Conservation (phyloP, 2,797 vertebrate species). For the Arrhamphus sclerolepis region DNA sequence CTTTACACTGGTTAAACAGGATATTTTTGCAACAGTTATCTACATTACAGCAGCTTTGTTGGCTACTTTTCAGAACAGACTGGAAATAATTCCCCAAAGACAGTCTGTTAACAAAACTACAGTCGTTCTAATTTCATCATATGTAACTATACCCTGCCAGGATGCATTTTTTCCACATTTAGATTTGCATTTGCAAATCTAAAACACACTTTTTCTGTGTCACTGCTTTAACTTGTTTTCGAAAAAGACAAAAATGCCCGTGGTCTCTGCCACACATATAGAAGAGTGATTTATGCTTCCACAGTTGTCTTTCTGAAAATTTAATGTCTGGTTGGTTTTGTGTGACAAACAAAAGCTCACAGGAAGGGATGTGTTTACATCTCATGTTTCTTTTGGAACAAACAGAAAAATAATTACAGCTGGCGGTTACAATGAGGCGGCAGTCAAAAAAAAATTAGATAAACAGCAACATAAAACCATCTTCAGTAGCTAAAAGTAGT, state of each 20-base stretch:
- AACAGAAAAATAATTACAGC: slow-evolving; percentile 1
- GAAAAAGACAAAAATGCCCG: too few relatives aligned
- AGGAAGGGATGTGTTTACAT: slow-evolving; percentile 25
- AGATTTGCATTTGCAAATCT: too few relatives aligned
- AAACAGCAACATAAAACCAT: slow-evolving; percentile 11
- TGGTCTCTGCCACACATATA: too few relatives aligned
- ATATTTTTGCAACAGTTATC: neutral
- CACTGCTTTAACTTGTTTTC: too few relatives aligned
- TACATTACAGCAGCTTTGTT: too few relatives aligned
- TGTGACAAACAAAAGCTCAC: slow-evolving; percentile 4
- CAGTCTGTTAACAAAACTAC: neutral
- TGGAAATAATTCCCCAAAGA: too few relatives aligned
- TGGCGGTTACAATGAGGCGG: slow-evolving; percentile 6
- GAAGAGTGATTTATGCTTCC: slow-evolving; percentile 4
- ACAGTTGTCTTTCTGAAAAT: slow-evolving; percentile 1
- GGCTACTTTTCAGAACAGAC: too few relatives aligned
- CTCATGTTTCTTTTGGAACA: slow-evolving; percentile 23
- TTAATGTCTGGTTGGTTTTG: neutral
- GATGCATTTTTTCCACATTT: too few relatives aligned
- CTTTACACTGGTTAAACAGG: neutral
- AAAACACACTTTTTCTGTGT: too few relatives aligned
- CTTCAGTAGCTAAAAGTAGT: slow-evolving; percentile 5
- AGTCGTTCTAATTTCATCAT: neutral
- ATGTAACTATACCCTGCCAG: too few relatives aligned
- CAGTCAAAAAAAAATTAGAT: slow-evolving; percentile 1